Percentiles rank a stretch among this genome's conserved stretches.
These are phyloP conservation scores for Cisticola juncidis DNA, from an alignment of 2,113 vertebrate species.

Conservation along the genomic window DNA sequence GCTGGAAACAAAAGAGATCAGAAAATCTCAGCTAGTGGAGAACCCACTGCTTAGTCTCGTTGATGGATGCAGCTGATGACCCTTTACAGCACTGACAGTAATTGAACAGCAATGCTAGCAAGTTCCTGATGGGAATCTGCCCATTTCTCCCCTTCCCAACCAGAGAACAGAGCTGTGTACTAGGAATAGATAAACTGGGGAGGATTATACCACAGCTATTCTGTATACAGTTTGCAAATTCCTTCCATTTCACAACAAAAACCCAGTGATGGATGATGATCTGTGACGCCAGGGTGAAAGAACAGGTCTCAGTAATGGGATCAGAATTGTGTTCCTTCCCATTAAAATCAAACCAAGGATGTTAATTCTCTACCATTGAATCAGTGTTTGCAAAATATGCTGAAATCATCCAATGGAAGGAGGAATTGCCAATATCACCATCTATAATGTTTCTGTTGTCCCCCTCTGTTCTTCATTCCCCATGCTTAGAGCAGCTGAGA, in stretches of 20 bases:
- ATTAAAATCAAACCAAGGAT: not conserved
- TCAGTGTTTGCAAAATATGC: not conserved
- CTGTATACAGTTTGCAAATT: not conserved
- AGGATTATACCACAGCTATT: not conserved
- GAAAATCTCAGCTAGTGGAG: not conserved
- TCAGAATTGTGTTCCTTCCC: not conserved
- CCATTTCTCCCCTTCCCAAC: not conserved
- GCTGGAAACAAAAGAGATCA: not conserved
- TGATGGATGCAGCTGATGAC: not conserved
- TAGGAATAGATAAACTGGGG: not conserved
- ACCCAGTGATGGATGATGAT: not conserved
- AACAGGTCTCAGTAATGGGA: not conserved
- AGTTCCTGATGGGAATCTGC: not conserved
- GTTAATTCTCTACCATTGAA: not conserved
- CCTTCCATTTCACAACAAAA: not conserved
- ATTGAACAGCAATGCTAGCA: not conserved
- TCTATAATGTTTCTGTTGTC: not conserved
- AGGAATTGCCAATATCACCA: not conserved
- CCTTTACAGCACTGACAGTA: fast-evolving
- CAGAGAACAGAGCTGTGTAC: not conserved
- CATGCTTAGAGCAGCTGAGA: not conserved
- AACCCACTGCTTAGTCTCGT: not conserved
- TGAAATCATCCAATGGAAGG: not conserved
- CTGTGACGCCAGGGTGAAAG: not conserved
- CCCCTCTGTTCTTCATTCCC: not conserved